Evolutionary conservation across 2,888 invertebrate species (phyloP).

Genomic region (Nowickia ferox): DNA sequence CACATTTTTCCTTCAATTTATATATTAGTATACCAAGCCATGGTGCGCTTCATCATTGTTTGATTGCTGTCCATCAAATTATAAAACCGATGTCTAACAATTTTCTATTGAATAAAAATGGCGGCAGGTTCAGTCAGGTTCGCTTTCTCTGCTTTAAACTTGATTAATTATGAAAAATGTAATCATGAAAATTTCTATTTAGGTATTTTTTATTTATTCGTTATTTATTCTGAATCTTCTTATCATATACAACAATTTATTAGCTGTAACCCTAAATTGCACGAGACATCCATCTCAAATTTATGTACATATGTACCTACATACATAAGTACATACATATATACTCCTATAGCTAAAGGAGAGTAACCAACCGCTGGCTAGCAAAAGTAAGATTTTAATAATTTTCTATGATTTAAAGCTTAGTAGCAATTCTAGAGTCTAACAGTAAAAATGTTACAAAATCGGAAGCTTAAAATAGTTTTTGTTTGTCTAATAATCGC

Average conservation of each 20-base stretch:
- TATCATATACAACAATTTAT: conserved; percentile 27
- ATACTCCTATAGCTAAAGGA: neutral
- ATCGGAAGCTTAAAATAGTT: conserved; percentile 40
- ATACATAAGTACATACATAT: no score
- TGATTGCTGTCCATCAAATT: no score
- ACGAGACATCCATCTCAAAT: conserved; percentile 34
- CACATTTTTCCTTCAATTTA: no score
- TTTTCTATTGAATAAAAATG: neutral
- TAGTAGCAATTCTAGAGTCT: conserved; percentile 67
- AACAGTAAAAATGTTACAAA: conserved; percentile 68
- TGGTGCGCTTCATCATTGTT: no score
- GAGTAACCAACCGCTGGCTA: conserved; percentile 12
- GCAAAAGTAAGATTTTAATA: conserved; percentile 20
- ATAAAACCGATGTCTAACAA: neutral
- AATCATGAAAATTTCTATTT: conserved; percentile 8
- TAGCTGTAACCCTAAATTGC: conserved; percentile 35
- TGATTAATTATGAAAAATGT: conserved; percentile 26
- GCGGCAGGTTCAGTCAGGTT: neutral
- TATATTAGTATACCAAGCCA: no score
- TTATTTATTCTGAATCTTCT: conserved; percentile 20
- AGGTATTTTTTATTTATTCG: neutral
- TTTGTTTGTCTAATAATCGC: conserved; percentile 51
- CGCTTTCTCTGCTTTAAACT: conserved; percentile 70
- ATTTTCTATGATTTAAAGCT: conserved; percentile 14
- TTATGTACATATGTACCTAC: no score